A percentile compares a stretch with the other conserved stretches of the same genome.
phyloP scores from a whole-genome alignment of 2,888 invertebrate genomes.

The Drosophila leonis region DNA sequence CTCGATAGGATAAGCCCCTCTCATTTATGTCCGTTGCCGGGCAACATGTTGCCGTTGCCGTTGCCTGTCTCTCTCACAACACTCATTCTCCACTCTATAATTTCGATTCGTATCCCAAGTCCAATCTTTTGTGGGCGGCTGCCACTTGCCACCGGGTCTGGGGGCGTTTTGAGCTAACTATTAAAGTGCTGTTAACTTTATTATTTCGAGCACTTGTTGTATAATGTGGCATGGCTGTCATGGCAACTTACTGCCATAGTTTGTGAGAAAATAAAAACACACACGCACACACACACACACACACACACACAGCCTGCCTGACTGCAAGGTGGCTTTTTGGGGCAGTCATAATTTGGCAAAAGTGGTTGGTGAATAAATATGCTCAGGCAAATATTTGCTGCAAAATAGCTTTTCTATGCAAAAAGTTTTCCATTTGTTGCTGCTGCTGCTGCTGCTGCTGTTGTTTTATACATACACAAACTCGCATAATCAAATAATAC shows the following conservation, averaged over 20 bases:
- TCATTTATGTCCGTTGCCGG: slow-evolving; percentile 75
- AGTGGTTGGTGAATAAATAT: slow-evolving; percentile 70
- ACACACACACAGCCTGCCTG: not conserved
- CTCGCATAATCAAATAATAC: slow-evolving; percentile 59
- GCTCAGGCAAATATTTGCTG: slow-evolving; percentile 70
- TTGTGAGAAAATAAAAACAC: slow-evolving; percentile 51
- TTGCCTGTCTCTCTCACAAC: slow-evolving; percentile 1
- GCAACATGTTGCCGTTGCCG: slow-evolving; percentile 71
- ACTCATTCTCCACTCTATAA: slow-evolving; percentile 24
- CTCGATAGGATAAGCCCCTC: slow-evolving; percentile 77
- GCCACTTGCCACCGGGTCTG: slow-evolving; percentile 44
- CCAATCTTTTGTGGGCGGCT: slow-evolving; percentile 52
- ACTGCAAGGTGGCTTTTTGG: slow-evolving; percentile 7
- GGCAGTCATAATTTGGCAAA: slow-evolving; percentile 76
- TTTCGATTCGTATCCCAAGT: slow-evolving; percentile 52
- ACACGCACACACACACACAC: not conserved
- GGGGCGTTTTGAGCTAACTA: slow-evolving; percentile 62
- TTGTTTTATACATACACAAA: slow-evolving; percentile 38
- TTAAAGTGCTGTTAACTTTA: slow-evolving; percentile 82
- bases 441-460: slow-evolving; percentile 40
- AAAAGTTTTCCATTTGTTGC: slow-evolving; percentile 47
- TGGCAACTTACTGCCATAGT: slow-evolving; percentile 75
- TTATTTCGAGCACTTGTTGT: slow-evolving; percentile 81
- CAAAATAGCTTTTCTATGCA: slow-evolving; percentile 67
- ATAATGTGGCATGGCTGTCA: slow-evolving; percentile 78